Percentiles rank a stretch among this genome's conserved stretches.
phyloP scores from a whole-genome alignment of 2,888 invertebrate species.

The Torymus texanus region DNA sequence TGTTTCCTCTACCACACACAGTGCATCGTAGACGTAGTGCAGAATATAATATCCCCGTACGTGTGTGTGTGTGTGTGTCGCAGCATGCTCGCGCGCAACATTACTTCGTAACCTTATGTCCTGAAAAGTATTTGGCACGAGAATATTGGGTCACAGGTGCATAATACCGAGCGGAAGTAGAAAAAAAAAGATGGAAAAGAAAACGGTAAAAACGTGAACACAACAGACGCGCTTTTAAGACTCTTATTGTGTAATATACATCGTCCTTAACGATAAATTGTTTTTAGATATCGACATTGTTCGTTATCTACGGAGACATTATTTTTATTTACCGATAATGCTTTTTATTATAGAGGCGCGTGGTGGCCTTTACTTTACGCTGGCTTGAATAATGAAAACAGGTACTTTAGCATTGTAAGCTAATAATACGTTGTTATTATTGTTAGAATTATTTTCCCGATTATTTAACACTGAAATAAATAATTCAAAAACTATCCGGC shows the following conservation, averaged over 20 bases:
- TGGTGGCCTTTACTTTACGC: too few relatives aligned
- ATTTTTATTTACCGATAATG: constrained; percentile 14
- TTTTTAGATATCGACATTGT: constrained; percentile 34
- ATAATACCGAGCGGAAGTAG: constrained; percentile 17
- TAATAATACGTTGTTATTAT: too few relatives aligned
- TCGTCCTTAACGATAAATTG: constrained; percentile 31
- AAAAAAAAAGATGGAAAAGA: background rate
- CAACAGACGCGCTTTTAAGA: constrained; percentile 23
- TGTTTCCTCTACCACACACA: too few relatives aligned
- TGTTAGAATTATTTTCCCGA: too few relatives aligned
- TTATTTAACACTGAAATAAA: too few relatives aligned
- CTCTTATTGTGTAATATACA: constrained; percentile 40
- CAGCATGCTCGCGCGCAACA: background rate
- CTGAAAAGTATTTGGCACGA: constrained; percentile 46
- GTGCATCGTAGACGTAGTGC: too few relatives aligned
- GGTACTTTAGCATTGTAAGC: too few relatives aligned
- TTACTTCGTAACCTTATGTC: background rate
- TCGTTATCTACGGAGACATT: constrained; percentile 34
- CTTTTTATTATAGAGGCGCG: too few relatives aligned
- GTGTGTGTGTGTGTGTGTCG: background rate
- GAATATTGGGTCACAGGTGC: constrained; percentile 37
- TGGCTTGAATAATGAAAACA: too few relatives aligned
- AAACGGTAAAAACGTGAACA: constrained; percentile 22
- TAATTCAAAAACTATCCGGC: too few relatives aligned
- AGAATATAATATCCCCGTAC: too few relatives aligned